Evolutionary conservation across 2,888 invertebrate genomes (phyloP).

Genomic region (Eucera pruinosa): DNA sequence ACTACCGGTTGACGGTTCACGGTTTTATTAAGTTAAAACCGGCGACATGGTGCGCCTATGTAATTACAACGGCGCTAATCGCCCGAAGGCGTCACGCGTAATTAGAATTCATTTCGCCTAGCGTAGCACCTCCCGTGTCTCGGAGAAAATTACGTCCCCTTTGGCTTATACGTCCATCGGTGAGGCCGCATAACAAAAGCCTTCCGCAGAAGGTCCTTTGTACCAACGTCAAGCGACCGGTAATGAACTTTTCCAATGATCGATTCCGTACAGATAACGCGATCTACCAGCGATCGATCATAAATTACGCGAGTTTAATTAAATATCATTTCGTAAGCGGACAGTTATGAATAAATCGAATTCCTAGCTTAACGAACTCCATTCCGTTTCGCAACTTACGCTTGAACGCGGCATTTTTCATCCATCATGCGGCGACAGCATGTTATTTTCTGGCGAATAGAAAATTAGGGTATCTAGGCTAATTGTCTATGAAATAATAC

Average conservation of each 20-base stretch:
- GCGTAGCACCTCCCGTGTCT: slow-evolving; percentile 39
- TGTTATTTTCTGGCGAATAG: slow-evolving; percentile 31
- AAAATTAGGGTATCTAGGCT: slow-evolving; percentile 15
- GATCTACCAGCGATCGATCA: slow-evolving; percentile 3
- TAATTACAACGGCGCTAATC: slow-evolving; percentile 71
- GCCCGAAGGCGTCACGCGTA: slow-evolving; percentile 69
- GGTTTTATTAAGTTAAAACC: slow-evolving; percentile 70
- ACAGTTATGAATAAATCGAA: slow-evolving; percentile 33
- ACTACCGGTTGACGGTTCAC: slow-evolving; percentile 48
- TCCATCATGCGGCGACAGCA: slow-evolving; percentile 37
- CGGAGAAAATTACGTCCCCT: slow-evolving; percentile 41
- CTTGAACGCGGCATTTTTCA: slow-evolving; percentile 31
- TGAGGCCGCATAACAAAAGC: slow-evolving; percentile 16
- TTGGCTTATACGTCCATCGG: slow-evolving; percentile 1
- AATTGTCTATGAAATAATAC: neutral
- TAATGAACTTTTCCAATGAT: slow-evolving; percentile 23
- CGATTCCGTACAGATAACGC: slow-evolving; percentile 6
- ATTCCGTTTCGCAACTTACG: slow-evolving; percentile 36
- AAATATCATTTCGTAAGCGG: slow-evolving; percentile 41
- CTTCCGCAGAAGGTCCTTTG: neutral
- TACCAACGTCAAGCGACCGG: neutral
- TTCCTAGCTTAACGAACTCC: slow-evolving; percentile 3
- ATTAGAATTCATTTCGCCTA: slow-evolving; percentile 69
- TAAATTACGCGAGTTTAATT: slow-evolving; percentile 46
- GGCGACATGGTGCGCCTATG: slow-evolving; percentile 53